Percentiles rank a stretch among this genome's conserved stretches.
Evolutionary conservation across 2,888 invertebrate species (phyloP).

Genomic region (Teleiodes luculella): DNA sequence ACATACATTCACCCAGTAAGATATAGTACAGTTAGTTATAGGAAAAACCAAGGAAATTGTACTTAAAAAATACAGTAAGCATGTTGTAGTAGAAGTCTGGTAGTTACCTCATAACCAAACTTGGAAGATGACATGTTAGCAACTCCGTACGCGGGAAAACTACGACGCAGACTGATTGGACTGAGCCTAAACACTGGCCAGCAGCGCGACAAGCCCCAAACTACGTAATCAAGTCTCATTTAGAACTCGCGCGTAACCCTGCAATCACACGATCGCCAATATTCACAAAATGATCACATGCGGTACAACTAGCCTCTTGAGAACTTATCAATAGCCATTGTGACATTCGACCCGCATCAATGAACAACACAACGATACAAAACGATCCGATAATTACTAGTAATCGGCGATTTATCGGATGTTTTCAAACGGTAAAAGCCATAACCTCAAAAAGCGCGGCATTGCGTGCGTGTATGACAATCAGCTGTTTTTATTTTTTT

Average conservation of each 20-base stretch:
- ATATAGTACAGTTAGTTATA: too few species aligned
- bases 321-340: constrained; percentile 43
- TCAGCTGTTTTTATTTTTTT: constrained; percentile 21
- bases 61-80: background rate
- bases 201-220: constrained; percentile 26
- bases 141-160: constrained; percentile 42
- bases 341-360: constrained; percentile 58
- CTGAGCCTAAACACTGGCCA: constrained; percentile 42
- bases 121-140: constrained; percentile 52
- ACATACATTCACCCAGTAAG: too few species aligned
- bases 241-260: constrained; percentile 26
- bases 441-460: constrained; percentile 41
- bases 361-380: constrained; percentile 34
- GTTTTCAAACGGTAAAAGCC: constrained; percentile 34
- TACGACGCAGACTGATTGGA: constrained; percentile 39
- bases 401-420: constrained; percentile 21
- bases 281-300: background rate
- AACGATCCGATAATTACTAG: constrained; percentile 33
- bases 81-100: too few species aligned
- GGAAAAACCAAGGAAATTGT: background rate
- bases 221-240: constrained; percentile 33
- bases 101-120: constrained; percentile 56
- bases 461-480: constrained; percentile 17
- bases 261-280: background rate
- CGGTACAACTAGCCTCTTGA: background rate